Conservation (phyloP, 2,113 vertebrate genomes). For the Oryzias woworae region DNA sequence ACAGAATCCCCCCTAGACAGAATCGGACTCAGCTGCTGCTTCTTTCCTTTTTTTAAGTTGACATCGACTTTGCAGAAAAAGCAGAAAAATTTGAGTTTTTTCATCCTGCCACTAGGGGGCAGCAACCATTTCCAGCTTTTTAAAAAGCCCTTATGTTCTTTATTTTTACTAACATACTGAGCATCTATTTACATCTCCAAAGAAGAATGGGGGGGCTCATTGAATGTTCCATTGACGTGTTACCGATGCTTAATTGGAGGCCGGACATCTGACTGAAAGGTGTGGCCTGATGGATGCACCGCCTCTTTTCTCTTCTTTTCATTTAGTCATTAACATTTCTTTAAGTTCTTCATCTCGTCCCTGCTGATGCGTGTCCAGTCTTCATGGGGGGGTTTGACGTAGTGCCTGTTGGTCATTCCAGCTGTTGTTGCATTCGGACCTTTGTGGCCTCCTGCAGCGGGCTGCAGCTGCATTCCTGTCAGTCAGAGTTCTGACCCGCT, state of each 20-base stretch:
- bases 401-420: neutral
- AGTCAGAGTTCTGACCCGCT: neutral
- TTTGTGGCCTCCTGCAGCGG: slow-evolving; percentile 6
- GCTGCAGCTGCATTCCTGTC: slow-evolving; percentile 9
- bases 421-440: slow-evolving; percentile 6
- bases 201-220: too few relatives aligned
- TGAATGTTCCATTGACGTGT: too few relatives aligned
- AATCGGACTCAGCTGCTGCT: neutral
- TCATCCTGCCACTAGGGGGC: neutral
- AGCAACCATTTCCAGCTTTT: neutral
- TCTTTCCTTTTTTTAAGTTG: too few relatives aligned
- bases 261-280: too few relatives aligned
- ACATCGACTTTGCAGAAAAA: too few relatives aligned
- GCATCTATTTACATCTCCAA: neutral
- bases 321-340: neutral
- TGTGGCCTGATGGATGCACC: too few relatives aligned
- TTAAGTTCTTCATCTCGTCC: neutral
- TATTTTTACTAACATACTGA: neutral
- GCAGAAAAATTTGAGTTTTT: too few relatives aligned
- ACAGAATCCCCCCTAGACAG: neutral
- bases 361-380: neutral
- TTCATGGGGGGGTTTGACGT: neutral
- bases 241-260: too few relatives aligned
- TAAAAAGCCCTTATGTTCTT: neutral
- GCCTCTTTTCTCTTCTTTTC: neutral